Base-by-base conservation (phyloP, 1,140 invertebrate species). In the Bombus confusus region DNA sequence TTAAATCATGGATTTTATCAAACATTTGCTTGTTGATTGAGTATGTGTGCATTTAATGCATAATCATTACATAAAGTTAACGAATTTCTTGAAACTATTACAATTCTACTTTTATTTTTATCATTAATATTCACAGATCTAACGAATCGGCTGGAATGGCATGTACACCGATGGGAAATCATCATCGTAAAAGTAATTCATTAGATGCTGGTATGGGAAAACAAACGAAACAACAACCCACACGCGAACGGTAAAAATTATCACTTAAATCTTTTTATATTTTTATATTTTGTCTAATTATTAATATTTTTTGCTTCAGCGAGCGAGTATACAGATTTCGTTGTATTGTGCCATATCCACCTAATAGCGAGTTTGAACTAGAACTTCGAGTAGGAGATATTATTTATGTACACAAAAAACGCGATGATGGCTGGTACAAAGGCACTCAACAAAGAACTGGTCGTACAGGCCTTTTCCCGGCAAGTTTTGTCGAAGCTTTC, bases 401-500 rank as follows among this genome's bases (percentile, higher is more conserved):
- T 76, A 98, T 99, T 80, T 97, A 98, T 90, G 98, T 99, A 8
- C 97, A 98, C 92, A 98, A 98, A 89, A 99, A 99, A 93, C 96
- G 98, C 62, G 98, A 99, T 41, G 98, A 99, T 92, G 98, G 98
- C 25, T 99, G 98, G 98, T 99, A 98, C 93, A 99, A 99, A 94
- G 98, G 98, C 10, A 99, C 98, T 2, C 96, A 98, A 88, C 97
- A 98, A 91, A 96, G 98, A 72, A 98, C 98, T 4, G 98, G 98
- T 28, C 97, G 98, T 89, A 98, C 98, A 3, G 98, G 98, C 12
- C 96, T 99, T 4, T 99, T 99, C 95, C 98, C 98, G 3, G 98
- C 98, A 64, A 99, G 98, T 92, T 99, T 99, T 96, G 98, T 99
- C 28, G 98, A 98, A 94, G 95, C 94, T 91, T 96, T 96, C 95